A percentile compares a stretch with the other conserved stretches of the same genome.
phyloP scores from a whole-genome alignment of 2,888 invertebrate species.

The Drosophila testacea region DNA sequence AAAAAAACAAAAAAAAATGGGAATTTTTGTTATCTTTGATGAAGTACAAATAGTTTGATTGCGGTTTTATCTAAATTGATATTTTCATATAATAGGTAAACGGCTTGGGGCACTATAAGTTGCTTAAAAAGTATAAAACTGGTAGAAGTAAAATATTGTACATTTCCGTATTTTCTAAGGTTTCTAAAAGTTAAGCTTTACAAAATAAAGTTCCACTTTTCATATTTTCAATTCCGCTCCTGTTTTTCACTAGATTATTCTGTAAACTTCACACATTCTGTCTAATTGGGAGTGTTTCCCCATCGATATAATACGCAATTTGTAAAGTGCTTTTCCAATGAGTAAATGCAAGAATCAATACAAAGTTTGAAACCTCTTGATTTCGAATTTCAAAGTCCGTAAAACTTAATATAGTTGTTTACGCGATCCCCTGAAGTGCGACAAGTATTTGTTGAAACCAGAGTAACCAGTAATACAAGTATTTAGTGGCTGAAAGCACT shows the following conservation, averaged over 20 bases:
- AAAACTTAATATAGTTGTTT: slow-evolving; percentile 8
- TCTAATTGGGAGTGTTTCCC: slow-evolving; percentile 30
- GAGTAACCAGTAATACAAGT: slow-evolving; percentile 1
- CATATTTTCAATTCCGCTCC: not conserved
- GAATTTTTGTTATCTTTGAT: slow-evolving; percentile 6
- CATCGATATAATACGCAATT: slow-evolving; percentile 19
- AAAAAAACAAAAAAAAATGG: too few relatives aligned
- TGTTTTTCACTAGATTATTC: not conserved
- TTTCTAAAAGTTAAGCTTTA: not conserved
- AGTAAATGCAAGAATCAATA: slow-evolving; percentile 15
- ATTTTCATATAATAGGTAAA: too few relatives aligned
- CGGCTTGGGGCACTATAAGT: too few relatives aligned
- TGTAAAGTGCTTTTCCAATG: slow-evolving; percentile 11
- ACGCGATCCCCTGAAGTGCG: slow-evolving; percentile 8
- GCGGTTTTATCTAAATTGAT: slow-evolving; percentile 11
- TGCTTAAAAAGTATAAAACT: too few relatives aligned
- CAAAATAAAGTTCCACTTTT: too few relatives aligned
- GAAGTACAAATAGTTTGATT: not conserved
- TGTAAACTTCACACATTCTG: not conserved
- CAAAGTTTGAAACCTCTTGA: slow-evolving; percentile 11
- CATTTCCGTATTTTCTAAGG: not conserved
- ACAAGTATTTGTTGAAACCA: not conserved
- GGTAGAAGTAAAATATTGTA: not conserved
- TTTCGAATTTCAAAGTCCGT: slow-evolving; percentile 17
- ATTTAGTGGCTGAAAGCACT: slow-evolving; percentile 17